Conservation (phyloP, 2,888 invertebrate species). For the Watsonalla binaria region DNA sequence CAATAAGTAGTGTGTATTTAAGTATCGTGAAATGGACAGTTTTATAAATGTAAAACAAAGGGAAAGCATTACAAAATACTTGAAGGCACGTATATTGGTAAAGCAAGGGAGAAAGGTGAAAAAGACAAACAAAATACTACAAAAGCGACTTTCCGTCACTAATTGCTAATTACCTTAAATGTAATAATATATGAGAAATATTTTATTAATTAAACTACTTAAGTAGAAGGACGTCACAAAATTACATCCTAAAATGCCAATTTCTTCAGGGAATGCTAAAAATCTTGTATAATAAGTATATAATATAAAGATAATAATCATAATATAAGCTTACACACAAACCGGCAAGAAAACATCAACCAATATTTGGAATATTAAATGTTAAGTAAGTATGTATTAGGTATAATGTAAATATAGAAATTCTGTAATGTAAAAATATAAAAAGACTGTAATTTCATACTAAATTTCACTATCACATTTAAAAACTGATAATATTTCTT, state of each 20-base stretch:
- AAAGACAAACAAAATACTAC: conserved; percentile 37
- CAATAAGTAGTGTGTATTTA: conserved; percentile 36
- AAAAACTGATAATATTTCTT: not conserved
- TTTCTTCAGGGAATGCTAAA: conserved; percentile 9
- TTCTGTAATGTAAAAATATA: not conserved
- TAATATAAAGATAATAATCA: not conserved
- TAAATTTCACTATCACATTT: not conserved
- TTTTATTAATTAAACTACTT: not conserved
- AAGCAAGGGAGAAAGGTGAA: conserved; percentile 51
- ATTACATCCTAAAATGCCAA: conserved; percentile 6
- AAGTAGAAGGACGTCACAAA: conserved; percentile 1
- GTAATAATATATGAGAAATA: conserved; percentile 1
- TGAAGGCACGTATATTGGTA: conserved; percentile 35
- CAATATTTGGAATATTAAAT: too few species aligned
- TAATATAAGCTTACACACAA: not conserved
- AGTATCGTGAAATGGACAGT: conserved; percentile 39
- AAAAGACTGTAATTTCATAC: not conserved
- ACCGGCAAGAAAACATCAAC: not conserved
- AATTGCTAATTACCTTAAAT: conserved; percentile 51
- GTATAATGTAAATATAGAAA: too few species aligned
- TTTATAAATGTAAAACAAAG: conserved; percentile 24
- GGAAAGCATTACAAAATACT: conserved; percentile 9
- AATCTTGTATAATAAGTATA: not conserved
- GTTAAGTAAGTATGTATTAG: too few species aligned
- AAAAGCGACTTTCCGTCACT: conserved; percentile 50